Conservation (phyloP, 2,888 invertebrate species). For the Candidula unifasciata region DNA sequence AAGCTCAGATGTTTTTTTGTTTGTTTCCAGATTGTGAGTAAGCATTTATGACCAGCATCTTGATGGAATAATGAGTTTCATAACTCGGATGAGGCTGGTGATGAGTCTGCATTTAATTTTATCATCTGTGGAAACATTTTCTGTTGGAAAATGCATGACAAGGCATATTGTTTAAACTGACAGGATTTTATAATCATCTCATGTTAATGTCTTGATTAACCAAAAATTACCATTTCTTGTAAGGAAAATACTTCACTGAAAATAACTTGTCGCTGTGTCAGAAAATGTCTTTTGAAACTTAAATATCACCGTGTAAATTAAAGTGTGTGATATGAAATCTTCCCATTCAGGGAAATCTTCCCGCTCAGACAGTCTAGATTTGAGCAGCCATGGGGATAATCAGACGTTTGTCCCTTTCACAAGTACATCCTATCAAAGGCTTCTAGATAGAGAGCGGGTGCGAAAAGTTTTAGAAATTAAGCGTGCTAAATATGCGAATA, state of each 20-base stretch:
- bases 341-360: background rate
- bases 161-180: background rate
- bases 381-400: background rate
- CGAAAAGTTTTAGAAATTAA: constrained; percentile 56
- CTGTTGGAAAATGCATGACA: background rate
- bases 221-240: background rate
- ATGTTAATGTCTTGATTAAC: background rate
- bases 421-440: constrained; percentile 59
- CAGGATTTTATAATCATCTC: background rate
- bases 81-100: too few species aligned
- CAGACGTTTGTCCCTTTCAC: constrained; percentile 58
- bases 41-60: too few species aligned
- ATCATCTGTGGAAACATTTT: too few species aligned
- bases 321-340: background rate
- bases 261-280: background rate
- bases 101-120: too few species aligned
- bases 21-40: too few species aligned
- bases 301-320: background rate
- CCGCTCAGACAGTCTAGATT: background rate
- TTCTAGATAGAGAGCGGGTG: constrained; percentile 59
- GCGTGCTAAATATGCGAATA: constrained; percentile 64
- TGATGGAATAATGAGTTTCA: too few species aligned
- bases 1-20: too few species aligned
- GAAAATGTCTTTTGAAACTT: background rate
- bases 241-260: background rate